Evolutionary conservation across 2,113 vertebrate species (phyloP), one percentile per base, ranked within the genome.

Genomic region (Dendropsophus ebraccatus): DNA sequence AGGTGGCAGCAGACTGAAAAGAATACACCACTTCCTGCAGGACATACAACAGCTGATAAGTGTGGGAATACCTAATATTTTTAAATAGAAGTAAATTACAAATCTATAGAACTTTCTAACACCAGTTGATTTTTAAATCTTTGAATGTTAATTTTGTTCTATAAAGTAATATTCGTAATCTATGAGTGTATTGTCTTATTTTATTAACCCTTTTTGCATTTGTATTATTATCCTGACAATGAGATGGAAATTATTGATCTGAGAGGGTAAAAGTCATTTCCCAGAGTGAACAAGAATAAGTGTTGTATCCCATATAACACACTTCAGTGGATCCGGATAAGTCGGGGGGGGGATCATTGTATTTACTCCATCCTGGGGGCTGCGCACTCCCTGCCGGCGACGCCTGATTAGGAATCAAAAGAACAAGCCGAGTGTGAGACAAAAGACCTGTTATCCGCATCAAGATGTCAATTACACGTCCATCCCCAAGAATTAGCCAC

Each of bases 381-480:
- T 35, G 23, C 54, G 4, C 77, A 41, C 54, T 25, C 54, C 1
- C 21, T 17, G 54, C 17, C 4, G 23, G 19, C 16, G 50, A 54
- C 14, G 47, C 50, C 28, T 54, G 74, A 77, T 54, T 56, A 65
- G 23, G n/a, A 25, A 65, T 81, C 37, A 47, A 81, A 65, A 28
- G 56, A 30, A 25, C 78, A 47, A 45, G 58, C n/a, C 56, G 16
- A 65, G 56, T 4, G 37, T 13, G 45, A 81, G 78, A 81, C 78
- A 81, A 81, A 81, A 62, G 78, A 81, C 56, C 19, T 62, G 56
- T 81, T 81, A 62, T 41, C 35, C 10, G 13, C 60, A 35, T 81
- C 78, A 81, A 81, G 58, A 81, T 17, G 16, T 65, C 78, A 81
- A 81, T 81, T 65, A 77, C 25, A 8, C 10, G 13, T 41, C 37